Evolutionary conservation across 2,113 vertebrate species (phyloP), one percentile per base, ranked within the genome.

Genomic region (Poecilia latipinna): DNA sequence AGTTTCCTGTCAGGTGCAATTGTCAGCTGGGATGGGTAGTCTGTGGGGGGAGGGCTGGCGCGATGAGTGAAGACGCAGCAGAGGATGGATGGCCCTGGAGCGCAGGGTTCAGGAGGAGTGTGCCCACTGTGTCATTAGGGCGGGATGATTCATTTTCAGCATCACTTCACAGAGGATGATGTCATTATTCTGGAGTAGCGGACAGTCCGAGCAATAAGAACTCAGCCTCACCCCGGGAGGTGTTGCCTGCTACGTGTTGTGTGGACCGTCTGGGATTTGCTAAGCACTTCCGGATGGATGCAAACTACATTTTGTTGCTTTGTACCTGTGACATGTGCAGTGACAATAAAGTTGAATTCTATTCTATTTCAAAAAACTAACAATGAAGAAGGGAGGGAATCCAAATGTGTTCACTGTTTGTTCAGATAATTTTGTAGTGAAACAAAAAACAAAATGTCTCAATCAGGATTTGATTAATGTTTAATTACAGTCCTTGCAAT

Each of bases 101-200:
- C 73, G 72, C 86, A 89, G 85, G 88, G 90, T 89, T 85, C 83
- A 85, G 67, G 74, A 91, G 86, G 84, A 84, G 89, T 86, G 85
- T 85, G 85, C 65, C 86, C 72, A 62, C 39, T 37, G 60, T 65
- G 78, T 78, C 69, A 33, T 80, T 69, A 74, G 88, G 76, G 82
- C 87, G 90, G 87, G 79, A 90, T 88, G 86, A 89, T 92, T 94
- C 88, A 89, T 93, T 94, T 93, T 92, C 88, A 82, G 91, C 92
- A 84, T 92, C 89, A 87, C 90, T 92, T 89, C 91, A 90, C 90
- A 85, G 86, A 70, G 77, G 79, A 92, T 88, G 89, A 93, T 91
- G 90, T 94, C 91, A 93, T 94, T 93, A 93, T 84, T 92, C 89
- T 72, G 82, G 88, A 86, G n/a, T 61, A 89, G 85, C 85, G 86